Percentiles rank a stretch among this genome's conserved stretches.
phyloP scores from a whole-genome alignment of 2,113 vertebrate species.

The Oreochromis tanganicae region DNA sequence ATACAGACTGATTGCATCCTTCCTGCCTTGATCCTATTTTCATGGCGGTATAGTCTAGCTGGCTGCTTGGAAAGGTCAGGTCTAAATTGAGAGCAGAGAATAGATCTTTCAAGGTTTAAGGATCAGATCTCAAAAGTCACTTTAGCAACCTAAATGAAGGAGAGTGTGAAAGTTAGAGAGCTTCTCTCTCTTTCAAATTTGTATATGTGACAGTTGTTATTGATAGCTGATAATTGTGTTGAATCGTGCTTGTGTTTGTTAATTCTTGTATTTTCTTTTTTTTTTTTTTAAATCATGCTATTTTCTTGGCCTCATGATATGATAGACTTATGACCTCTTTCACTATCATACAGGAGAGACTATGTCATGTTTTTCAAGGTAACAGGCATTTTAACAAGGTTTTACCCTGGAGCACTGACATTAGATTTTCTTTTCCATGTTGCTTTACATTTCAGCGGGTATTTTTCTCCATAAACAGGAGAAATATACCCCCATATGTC shows the following conservation, averaged over 20 bases:
- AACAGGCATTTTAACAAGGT: background rate
- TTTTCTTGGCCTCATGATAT: constrained; percentile 9
- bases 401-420: background rate
- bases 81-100: constrained; percentile 54
- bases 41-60: background rate
- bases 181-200: background rate
- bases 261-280: constrained; percentile 28
- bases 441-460: background rate
- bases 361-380: background rate
- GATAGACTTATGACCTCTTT: constrained; percentile 30
- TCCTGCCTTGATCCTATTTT: constrained; percentile 16
- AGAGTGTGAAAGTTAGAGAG: background rate
- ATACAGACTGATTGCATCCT: constrained; percentile 12
- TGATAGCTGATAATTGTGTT: background rate
- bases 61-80: constrained; percentile 53
- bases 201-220: background rate
- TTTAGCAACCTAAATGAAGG: background rate
- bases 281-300: background rate
- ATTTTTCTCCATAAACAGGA: background rate
- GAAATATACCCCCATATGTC: background rate
- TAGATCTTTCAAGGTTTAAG: constrained; percentile 49
- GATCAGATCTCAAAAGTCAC: constrained; percentile 60
- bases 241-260: background rate
- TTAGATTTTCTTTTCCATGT: background rate
- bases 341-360: background rate